Evolutionary conservation across 1,140 invertebrate species (phyloP), one percentile per base, ranked within the genome.

Genomic region (Tachypleus tridentatus): DNA sequence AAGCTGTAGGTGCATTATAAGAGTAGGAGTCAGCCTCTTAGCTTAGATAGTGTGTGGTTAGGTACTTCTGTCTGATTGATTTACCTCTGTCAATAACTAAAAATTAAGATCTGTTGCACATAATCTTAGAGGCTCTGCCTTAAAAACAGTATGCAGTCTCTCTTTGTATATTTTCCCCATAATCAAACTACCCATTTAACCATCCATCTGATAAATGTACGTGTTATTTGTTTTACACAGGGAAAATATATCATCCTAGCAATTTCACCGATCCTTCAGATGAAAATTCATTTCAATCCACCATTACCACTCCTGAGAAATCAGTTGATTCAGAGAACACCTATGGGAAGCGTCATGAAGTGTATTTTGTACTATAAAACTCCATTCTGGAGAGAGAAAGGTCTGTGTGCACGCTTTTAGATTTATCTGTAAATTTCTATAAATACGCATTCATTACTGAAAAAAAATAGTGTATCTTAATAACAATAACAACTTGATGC

Each of bases 291-390:
- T 29, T 78, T 72, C 64, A 69, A 68, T n/a, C 77, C 77, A 2
- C 57, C 72, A 49, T 64, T 79, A 5, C 74, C 76, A 0, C 60
- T 71, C 49, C 60, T 71, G 3, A 70, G 74, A 6, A 73, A 72
- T 60, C 77, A 78, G 68, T 68, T 79, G 5, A 72, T 73, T 8
- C 77, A 77, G 69, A 66, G 77, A 51, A 67, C 74, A 11, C 76
- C 76, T 0, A 77, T 78, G 77, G 77, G 77, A 6, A 60, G 66
- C 11, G 72, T 75, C 47, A 77, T 78, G 51, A 78, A 78, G 67
- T 73, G 72, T 4, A 75, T 77, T 60, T 58, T 76, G 5, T 78
- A 76, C 65, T 78, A 77, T 64, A 65, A 73, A 10, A 72, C 61
- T 29, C 58, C 74, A 48, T 78, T 77, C 62, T 78, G 77, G 77